A percentile compares a stretch with the other conserved stretches of the same genome.
These are phyloP conservation scores for Chamaea fasciata DNA, from an alignment of 2,113 vertebrate species.

Conservation along the genomic window DNA sequence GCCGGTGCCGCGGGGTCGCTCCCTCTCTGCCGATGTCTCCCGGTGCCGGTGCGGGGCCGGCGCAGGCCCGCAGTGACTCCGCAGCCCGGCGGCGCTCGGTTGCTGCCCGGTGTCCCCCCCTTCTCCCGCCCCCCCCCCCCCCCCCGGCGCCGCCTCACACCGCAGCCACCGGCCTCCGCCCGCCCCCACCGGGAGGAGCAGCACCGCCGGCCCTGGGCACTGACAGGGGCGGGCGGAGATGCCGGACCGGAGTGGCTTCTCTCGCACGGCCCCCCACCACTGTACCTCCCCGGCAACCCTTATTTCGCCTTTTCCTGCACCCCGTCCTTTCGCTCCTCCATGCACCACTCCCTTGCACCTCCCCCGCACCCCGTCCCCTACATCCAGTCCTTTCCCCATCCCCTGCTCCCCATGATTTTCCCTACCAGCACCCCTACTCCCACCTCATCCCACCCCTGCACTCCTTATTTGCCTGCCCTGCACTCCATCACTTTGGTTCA, in stretches of 20 bases:
- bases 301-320: background rate
- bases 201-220: background rate
- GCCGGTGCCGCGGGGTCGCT: background rate
- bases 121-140: background rate
- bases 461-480: background rate
- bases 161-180: background rate
- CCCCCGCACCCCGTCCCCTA: background rate
- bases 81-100: background rate
- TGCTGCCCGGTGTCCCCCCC: background rate
- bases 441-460: background rate
- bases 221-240: background rate
- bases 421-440: background rate
- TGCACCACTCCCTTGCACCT: background rate
- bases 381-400: background rate
- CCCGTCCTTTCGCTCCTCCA: background rate
- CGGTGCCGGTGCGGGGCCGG: background rate
- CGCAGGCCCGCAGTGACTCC: background rate
- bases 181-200: background rate
- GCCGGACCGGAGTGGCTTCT: background rate
- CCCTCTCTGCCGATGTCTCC: background rate
- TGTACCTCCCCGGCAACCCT: background rate
- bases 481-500: background rate
- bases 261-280: background rate
- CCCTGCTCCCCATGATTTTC: background rate
- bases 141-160: background rate